phyloP scores from a whole-genome alignment of 2,797 vertebrate genomes.

The Etheostoma perlongum region DNA sequence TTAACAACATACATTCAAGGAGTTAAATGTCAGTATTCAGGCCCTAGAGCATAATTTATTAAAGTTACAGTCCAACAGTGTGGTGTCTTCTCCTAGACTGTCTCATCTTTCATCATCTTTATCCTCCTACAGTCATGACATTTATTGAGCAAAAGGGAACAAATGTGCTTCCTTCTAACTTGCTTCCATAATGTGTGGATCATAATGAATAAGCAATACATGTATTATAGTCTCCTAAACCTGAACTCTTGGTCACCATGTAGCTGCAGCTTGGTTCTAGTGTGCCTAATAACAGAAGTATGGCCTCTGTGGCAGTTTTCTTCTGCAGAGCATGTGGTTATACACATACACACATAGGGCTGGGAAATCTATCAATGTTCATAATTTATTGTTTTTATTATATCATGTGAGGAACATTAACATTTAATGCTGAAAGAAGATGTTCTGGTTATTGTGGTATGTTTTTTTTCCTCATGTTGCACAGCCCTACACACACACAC shows the following conservation, averaged over 20 bases:
- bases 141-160: constrained; percentile 50
- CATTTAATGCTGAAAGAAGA: constrained; percentile 16
- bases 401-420: constrained; percentile 36
- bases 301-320: constrained; percentile 25
- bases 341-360: constrained; percentile 27
- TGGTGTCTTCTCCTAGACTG: neutral
- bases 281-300: constrained; percentile 57
- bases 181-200: constrained; percentile 30
- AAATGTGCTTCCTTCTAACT: constrained; percentile 59
- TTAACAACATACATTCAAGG: constrained; percentile 60
- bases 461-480: constrained; percentile 12
- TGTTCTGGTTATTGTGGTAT: constrained; percentile 19
- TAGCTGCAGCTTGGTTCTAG: constrained; percentile 44
- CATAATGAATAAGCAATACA: constrained; percentile 32
- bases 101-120: constrained; percentile 18
- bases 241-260: constrained; percentile 58
- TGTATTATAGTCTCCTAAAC: constrained; percentile 50
- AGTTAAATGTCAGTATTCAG: constrained; percentile 45
- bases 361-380: constrained; percentile 45
- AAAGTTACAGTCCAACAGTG: constrained; percentile 21
- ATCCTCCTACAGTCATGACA: constrained; percentile 21
- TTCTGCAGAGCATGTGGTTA: constrained; percentile 53
- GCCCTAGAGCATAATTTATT: constrained; percentile 10
- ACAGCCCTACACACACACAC: constrained; percentile 23
- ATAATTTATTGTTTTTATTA: constrained; percentile 9